Conservation (phyloP, 1,140 invertebrate genomes). For the Ganaspis sp. region DNA sequence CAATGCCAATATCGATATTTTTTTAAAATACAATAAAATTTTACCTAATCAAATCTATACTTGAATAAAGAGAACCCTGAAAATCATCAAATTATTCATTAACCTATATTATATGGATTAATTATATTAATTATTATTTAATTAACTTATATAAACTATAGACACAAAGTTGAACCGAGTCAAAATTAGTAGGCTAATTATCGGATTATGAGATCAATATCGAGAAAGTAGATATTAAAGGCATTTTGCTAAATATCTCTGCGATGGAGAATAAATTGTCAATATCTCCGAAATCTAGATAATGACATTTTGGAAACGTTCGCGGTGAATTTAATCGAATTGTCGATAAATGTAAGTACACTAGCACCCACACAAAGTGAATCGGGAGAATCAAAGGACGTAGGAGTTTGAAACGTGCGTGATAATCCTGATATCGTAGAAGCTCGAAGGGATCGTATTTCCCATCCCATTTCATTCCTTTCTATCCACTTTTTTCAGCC, state of each 20-base stretch:
- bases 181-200: no score
- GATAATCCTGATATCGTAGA: conserved; percentile 27
- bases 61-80: no score
- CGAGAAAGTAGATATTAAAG: not conserved
- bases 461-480: not conserved
- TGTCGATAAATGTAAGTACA: not conserved
- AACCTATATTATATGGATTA: no score
- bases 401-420: conserved; percentile 28
- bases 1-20: no score
- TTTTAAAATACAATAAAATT: no score
- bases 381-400: conserved; percentile 1
- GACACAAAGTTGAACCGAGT: no score
- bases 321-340: conserved; percentile 16
- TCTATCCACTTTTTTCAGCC: conserved; percentile 7
- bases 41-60: no score
- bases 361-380: not conserved
- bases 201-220: no score
- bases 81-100: no score
- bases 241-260: not conserved
- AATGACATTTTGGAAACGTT: not conserved
- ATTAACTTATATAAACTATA: no score
- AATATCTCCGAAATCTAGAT: not conserved
- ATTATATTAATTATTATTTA: no score
- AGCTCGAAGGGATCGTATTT: conserved; percentile 18
- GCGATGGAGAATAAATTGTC: no score